Conservation (phyloP, 2,888 invertebrate species). For the Nomada fabriciana region DNA sequence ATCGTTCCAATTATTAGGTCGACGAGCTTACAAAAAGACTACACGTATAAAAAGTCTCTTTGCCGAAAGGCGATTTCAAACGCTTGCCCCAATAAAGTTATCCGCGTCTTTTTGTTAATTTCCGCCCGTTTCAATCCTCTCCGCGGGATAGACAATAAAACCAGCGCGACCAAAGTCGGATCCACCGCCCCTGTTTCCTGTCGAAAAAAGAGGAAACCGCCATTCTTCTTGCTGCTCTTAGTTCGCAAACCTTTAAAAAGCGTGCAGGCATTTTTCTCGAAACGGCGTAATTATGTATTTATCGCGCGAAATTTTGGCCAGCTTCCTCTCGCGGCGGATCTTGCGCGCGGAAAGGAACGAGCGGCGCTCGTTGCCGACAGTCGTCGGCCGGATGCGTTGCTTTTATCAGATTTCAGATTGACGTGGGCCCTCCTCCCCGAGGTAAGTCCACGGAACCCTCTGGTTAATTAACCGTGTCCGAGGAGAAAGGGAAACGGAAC, state of each 20-base stretch:
- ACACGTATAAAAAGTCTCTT: not conserved
- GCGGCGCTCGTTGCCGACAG: slow-evolving; percentile 19
- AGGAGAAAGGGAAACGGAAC: slow-evolving; percentile 37
- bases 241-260: slow-evolving; percentile 33
- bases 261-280: slow-evolving; percentile 16
- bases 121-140: slow-evolving; percentile 68
- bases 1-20: not conserved
- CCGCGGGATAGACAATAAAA: slow-evolving; percentile 69
- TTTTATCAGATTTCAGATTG: slow-evolving; percentile 75
- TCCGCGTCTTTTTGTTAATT: slow-evolving; percentile 66
- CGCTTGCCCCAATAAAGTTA: slow-evolving; percentile 1
- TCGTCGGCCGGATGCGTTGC: slow-evolving; percentile 69
- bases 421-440: slow-evolving; percentile 52
- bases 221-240: slow-evolving; percentile 6
- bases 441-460: slow-evolving; percentile 39
- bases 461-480: slow-evolving; percentile 59
- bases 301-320: slow-evolving; percentile 76
- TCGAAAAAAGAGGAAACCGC: slow-evolving; percentile 13
- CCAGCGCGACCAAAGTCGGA: slow-evolving; percentile 55
- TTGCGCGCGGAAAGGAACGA: slow-evolving; percentile 35
- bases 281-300: slow-evolving; percentile 79
- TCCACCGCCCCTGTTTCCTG: slow-evolving; percentile 30
- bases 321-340: slow-evolving; percentile 55
- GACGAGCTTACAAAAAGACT: slow-evolving; percentile 1
- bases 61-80: slow-evolving; percentile 32